Evolutionary conservation across 2,113 vertebrate species (phyloP).

Genomic region (Triplophysa rosa): DNA sequence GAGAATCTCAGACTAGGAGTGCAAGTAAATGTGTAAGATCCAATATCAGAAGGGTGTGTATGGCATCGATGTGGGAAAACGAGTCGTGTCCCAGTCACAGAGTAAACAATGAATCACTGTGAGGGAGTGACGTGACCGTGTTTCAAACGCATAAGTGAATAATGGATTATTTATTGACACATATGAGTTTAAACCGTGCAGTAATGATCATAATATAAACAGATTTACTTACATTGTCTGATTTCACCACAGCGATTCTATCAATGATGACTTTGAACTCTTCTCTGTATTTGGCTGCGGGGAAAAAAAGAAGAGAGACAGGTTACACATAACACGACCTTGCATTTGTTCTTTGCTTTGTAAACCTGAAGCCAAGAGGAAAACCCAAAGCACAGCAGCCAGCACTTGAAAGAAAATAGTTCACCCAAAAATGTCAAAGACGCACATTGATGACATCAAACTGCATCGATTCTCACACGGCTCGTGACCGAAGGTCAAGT

Average conservation of each 20-base stretch:
- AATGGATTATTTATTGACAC: constrained; percentile 12
- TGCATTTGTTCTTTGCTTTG: not conserved
- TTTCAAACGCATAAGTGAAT: not conserved
- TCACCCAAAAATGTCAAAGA: not conserved
- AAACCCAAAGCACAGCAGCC: not conserved
- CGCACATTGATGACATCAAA: not conserved
- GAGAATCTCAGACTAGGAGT: not conserved
- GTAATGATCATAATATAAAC: constrained; percentile 4
- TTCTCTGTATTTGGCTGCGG: constrained; percentile 78
- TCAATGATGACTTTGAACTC: constrained; percentile 79
- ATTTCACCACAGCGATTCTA: constrained; percentile 77
- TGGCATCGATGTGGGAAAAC: constrained; percentile 2
- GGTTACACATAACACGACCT: not conserved
- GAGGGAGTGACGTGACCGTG: not conserved
- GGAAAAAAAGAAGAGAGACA: constrained; percentile 22
- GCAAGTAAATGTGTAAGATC: not conserved
- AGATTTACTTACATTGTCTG: constrained; percentile 75
- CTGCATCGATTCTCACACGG: too few relatives aligned
- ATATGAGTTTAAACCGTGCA: not conserved
- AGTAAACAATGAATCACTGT: constrained; percentile 26
- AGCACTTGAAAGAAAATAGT: not conserved
- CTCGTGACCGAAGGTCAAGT: too few relatives aligned
- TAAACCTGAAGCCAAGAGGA: not conserved
- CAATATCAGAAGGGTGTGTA: constrained; percentile 9
- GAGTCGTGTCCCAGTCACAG: not conserved